These are phyloP conservation scores for Cirrhinus mrigala DNA, from an alignment of 2,797 vertebrate genomes.

Conservation along the genomic window DNA sequence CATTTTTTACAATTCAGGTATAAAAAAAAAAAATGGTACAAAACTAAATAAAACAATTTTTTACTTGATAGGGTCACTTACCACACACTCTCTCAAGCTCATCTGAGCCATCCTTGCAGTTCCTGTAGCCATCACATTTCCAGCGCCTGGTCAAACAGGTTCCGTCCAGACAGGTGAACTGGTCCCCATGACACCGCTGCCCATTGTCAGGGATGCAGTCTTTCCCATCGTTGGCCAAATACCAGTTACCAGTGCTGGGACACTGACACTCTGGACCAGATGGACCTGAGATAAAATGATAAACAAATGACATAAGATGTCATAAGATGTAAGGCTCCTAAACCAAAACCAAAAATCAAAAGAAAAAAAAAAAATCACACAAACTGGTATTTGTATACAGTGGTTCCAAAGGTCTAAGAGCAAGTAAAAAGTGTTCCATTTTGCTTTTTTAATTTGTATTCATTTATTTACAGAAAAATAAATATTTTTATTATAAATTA, in stretches of 20 bases:
- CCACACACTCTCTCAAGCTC: constrained; percentile 92
- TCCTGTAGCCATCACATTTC: constrained; percentile 86
- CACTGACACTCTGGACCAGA: constrained; percentile 92
- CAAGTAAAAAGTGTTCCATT: neutral
- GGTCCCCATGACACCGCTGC: constrained; percentile 78
- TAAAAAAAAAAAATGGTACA: neutral
- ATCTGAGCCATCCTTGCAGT: constrained; percentile 88
- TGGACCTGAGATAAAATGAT: constrained; percentile 78
- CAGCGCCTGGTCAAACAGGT: constrained; percentile 81
- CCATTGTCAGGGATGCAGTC: constrained; percentile 88
- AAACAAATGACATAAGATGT: neutral
- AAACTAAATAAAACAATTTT: neutral
- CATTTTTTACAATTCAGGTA: neutral
- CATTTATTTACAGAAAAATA: too few relatives aligned
- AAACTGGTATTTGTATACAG: neutral
- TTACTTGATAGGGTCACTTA: constrained; percentile 70
- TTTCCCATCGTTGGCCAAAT: constrained; percentile 88
- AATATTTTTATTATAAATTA: too few relatives aligned
- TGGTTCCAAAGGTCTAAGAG: neutral
- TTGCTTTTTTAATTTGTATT: neutral
- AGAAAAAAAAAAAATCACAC: neutral
- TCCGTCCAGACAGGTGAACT: constrained; percentile 91
- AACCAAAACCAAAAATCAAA: neutral
- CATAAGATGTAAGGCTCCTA: neutral
- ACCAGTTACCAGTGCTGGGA: constrained; percentile 87